phyloP scores from a whole-genome alignment of 2,797 vertebrate genomes.

The Rhinella marina region DNA sequence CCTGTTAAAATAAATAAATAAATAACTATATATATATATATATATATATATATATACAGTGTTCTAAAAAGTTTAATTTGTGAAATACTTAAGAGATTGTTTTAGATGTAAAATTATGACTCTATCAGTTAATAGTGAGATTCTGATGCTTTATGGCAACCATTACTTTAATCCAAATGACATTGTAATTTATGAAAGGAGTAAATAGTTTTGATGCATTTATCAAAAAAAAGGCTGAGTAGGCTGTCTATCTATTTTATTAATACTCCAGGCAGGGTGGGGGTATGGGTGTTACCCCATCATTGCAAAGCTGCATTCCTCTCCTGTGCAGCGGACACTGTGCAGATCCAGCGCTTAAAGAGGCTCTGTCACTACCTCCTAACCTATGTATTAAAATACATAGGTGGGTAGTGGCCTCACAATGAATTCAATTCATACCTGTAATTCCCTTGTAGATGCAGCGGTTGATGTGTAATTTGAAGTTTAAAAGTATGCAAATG shows the following conservation, averaged over 20 bases:
- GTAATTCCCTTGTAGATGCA: no score
- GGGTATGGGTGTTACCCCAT: no score
- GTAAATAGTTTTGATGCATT: background rate
- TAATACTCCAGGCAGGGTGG: no score
- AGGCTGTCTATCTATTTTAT: background rate
- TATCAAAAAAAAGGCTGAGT: background rate
- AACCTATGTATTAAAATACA: no score
- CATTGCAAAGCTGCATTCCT: no score
- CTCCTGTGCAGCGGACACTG: background rate
- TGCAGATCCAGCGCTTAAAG: background rate
- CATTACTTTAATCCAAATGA: background rate
- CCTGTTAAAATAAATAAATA: background rate
- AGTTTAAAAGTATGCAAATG: no score
- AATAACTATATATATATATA: background rate
- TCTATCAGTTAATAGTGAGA: background rate
- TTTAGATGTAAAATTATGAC: background rate
- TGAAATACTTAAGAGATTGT: background rate
- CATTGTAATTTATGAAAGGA: background rate
- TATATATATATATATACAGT: background rate
- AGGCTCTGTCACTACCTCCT: no score
- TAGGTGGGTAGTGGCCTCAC: no score
- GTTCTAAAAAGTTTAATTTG: background rate
- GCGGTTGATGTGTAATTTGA: no score
- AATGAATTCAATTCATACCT: no score
- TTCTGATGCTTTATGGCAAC: background rate